phyloP scores from a whole-genome alignment of 92 coral and sea anemone genomes.

The Porites rus region DNA sequence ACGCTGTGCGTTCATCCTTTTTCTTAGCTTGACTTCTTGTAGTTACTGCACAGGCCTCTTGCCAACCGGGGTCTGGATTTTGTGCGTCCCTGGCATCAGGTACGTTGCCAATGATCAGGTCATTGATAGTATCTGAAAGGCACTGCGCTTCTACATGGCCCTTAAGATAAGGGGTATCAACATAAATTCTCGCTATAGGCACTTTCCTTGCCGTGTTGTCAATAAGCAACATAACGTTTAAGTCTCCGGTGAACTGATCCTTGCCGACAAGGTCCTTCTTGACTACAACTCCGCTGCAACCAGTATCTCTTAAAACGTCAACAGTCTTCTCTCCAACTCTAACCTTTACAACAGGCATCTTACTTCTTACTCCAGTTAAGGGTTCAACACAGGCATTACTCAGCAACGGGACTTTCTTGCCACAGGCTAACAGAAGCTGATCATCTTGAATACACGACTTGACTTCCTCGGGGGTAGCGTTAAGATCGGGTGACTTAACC shows the following conservation, averaged over 20 bases:
- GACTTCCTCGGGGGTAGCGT: conserved; percentile 11
- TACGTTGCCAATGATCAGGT: conserved; percentile 14
- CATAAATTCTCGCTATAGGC: conserved; percentile 53
- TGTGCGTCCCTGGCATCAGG: conserved; percentile 34
- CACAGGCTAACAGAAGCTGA: conserved; percentile 45
- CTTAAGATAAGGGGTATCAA: conserved; percentile 59
- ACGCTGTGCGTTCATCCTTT: not conserved
- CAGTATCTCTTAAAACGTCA: conserved; percentile 60
- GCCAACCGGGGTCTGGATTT: conserved; percentile 40
- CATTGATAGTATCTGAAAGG: conserved; percentile 33
- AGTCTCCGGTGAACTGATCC: conserved; percentile 52
- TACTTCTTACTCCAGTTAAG: not conserved
- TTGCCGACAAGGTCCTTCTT: conserved; percentile 45
- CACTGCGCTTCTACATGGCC: conserved; percentile 71
- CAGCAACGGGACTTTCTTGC: conserved; percentile 30
- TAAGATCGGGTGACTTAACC: not conserved
- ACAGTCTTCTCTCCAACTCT: conserved; percentile 43
- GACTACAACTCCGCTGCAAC: conserved; percentile 72
- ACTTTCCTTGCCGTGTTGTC: conserved; percentile 67
- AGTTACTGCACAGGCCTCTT: conserved; percentile 3
- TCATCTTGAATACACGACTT: conserved; percentile 28
- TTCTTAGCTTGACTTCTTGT: conserved; percentile 40
- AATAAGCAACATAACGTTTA: conserved; percentile 53
- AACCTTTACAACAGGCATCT: conserved; percentile 60
- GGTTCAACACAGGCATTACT: conserved; percentile 36